Conservation (phyloP, 2,888 invertebrate species). For the Stenchaetothrips biformis region DNA sequence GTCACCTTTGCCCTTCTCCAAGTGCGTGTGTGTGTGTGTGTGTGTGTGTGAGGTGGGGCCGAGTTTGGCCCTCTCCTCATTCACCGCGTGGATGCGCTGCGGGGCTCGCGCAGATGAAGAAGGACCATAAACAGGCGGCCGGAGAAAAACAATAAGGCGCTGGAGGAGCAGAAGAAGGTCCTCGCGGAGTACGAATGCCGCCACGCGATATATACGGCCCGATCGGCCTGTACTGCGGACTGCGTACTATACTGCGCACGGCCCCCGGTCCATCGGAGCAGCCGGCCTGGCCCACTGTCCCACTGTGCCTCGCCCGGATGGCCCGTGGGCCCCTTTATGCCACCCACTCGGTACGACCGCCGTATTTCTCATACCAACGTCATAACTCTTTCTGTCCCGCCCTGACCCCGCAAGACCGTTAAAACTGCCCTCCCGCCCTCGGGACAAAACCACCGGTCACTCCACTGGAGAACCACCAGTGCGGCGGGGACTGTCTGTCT, state of each 20-base stretch:
- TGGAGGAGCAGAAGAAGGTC: neutral
- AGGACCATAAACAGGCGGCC: conserved; percentile 22
- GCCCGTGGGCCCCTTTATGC: neutral
- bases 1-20: no score
- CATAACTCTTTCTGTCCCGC: conserved; percentile 15
- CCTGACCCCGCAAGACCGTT: neutral
- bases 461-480: neutral
- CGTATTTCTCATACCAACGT: conserved; percentile 24
- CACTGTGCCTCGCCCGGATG: no score
- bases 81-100: conserved; percentile 10
- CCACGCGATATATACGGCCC: neutral
- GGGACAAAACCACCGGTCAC: neutral
- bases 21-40: no score
- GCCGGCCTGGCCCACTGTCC: no score
- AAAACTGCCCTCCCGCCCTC: neutral
- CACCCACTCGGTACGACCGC: neutral
- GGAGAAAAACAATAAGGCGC: conserved; percentile 34
- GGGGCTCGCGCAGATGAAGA: conserved; percentile 19
- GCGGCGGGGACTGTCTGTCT: neutral
- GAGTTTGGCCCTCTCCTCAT: conserved; percentile 25
- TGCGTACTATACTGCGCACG: neutral
- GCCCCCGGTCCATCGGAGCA: neutral
- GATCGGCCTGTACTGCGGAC: neutral
- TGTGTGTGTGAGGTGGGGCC: neutral
- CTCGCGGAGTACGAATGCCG: conserved; percentile 1